Evolutionary conservation across 2,113 vertebrate species (phyloP), one percentile per base, ranked within the genome.

Genomic region (Cephalopholis sonnerati): DNA sequence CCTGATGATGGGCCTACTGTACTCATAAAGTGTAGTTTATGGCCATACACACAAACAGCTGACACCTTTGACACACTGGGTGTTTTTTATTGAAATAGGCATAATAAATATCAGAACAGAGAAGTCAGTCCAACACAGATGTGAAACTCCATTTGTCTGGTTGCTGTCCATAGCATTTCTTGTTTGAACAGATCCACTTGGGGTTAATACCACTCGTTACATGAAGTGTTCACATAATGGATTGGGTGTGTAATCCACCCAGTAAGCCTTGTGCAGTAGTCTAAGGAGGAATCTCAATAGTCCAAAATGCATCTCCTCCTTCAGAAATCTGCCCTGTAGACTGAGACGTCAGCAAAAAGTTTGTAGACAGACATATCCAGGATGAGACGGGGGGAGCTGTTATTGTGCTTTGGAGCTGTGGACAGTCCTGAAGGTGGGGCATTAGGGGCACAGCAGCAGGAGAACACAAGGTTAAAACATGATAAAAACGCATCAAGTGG

Each of bases 31-130:
- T 36, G 32, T 36, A 36, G 32, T 36, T 36, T 8, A 20, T 9
- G 8, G 5, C 7, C 11, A 67, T 24, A 27, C 7, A 59, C 36
- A 69, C 36, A 63, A 5, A 61, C 50, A 61, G 41, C 24, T 10
- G n/a, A 27, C 13, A 65, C 22, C 4, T 41, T 77, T 55, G 20
- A 77, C 65, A 81, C 71, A 68, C 32, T 39, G 44, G 73, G 39
- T 84, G 51, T 83, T 44, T 85, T 94, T 95, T 95, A 95, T 93
- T 95, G 92, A 93, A 89, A 89, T 85, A 72, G 24, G 51, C 86
- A 93, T 81, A 88, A 93, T 89, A 93, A 94, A 94, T 91, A 93
- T 79, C 70, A 92, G 79, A 91, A 90, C 86, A 90, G 57, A 83
- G 87, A 17, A 81, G 59, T 85, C 76, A 70, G 73, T 87, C 64